phyloP scores from a whole-genome alignment of 2,113 vertebrate species.

The Verasper variegatus region DNA sequence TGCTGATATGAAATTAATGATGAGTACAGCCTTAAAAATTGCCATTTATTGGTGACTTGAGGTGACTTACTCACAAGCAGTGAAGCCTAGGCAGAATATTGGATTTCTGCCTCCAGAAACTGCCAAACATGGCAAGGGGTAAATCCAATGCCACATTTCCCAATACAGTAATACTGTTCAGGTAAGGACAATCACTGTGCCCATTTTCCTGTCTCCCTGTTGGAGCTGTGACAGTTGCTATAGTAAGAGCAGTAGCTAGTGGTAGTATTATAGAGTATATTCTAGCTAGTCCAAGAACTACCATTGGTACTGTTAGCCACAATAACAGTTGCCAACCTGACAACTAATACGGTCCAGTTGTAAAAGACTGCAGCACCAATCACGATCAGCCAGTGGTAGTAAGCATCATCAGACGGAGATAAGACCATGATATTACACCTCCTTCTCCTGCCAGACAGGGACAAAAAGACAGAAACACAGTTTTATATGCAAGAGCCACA shows the following conservation, averaged over 20 bases:
- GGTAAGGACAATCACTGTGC: background rate
- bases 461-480: background rate
- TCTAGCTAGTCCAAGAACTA: background rate
- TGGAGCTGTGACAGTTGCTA: no score
- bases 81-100: background rate
- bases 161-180: background rate
- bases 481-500: background rate
- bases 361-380: conserved; percentile 90
- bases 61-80: no score
- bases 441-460: conserved; percentile 66
- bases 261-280: background rate
- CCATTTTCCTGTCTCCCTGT: background rate
- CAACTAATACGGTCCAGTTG: conserved; percentile 92
- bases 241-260: background rate
- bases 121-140: background rate
- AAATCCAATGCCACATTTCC: background rate
- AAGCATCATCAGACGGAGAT: conserved; percentile 88
- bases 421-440: conserved; percentile 85
- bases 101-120: background rate
- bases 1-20: no score
- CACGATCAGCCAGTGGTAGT: conserved; percentile 92
- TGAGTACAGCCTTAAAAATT: no score
- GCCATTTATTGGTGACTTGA: no score
- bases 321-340: conserved; percentile 84
- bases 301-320: background rate